Percentiles rank a stretch among this genome's conserved stretches.
phyloP scores from a whole-genome alignment of 2,888 invertebrate genomes.

The Macrostomum cliftonense region DNA sequence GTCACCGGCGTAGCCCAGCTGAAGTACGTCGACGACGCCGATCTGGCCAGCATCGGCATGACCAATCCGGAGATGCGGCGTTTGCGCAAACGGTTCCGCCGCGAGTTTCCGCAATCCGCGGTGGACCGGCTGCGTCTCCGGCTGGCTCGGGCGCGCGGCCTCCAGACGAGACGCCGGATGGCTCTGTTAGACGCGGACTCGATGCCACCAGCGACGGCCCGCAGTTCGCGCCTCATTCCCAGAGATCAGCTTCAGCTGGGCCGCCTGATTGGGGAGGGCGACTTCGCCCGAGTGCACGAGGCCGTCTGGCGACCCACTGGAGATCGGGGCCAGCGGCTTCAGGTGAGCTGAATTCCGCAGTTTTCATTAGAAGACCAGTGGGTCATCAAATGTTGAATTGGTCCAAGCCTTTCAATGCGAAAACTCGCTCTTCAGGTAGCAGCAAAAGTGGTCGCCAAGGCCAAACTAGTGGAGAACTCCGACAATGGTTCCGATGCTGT shows the following conservation, averaged over 20 bases:
- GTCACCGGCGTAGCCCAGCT: constrained; percentile 44
- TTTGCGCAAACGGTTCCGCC: constrained; percentile 75
- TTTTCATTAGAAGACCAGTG: too few relatives aligned
- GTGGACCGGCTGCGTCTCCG: constrained; percentile 38
- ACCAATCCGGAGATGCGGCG: constrained; percentile 82
- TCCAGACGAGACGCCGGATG: background rate
- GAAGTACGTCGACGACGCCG: constrained; percentile 81
- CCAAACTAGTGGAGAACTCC: too few relatives aligned
- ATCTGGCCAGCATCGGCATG: constrained; percentile 71
- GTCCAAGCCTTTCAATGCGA: too few relatives aligned
- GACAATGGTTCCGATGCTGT: too few relatives aligned
- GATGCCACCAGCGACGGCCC: constrained; percentile 5
- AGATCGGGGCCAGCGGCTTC: too few relatives aligned
- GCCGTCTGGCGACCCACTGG: constrained; percentile 57
- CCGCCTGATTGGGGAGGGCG: constrained; percentile 82
- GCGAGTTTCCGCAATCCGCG: constrained; percentile 78
- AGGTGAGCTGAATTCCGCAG: too few relatives aligned
- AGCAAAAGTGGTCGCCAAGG: constrained; percentile 62
- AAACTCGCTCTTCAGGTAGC: constrained; percentile 67
- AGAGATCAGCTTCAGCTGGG: constrained; percentile 75
- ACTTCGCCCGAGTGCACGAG: constrained; percentile 92
- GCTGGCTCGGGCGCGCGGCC: background rate
- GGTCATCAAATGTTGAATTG: too few relatives aligned
- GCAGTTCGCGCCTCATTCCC: constrained; percentile 50
- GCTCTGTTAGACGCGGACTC: too few relatives aligned